Conservation (phyloP, 2,113 vertebrate genomes). For the Lycocorax pyrrhopterus region DNA sequence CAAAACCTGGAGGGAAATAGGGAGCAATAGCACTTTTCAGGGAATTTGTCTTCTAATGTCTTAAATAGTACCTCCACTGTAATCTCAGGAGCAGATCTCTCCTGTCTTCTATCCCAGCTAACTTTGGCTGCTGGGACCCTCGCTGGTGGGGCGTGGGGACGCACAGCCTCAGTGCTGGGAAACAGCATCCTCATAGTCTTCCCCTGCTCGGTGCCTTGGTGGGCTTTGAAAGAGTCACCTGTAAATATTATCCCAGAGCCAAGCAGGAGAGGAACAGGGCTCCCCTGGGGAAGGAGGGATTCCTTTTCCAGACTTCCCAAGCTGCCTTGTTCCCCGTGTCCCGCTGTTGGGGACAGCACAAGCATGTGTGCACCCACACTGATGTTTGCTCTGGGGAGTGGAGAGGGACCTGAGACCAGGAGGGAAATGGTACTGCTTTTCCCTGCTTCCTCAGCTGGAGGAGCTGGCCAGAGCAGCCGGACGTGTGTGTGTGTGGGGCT, state of each 20-base stretch:
- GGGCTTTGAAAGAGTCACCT: background rate
- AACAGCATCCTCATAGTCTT: background rate
- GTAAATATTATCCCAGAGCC: background rate
- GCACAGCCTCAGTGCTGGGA: background rate
- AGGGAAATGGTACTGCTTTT: background rate
- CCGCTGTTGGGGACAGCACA: accelerated
- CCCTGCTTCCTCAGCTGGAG: background rate
- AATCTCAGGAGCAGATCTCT: background rate
- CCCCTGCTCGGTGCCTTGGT: accelerated
- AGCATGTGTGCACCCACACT: accelerated
- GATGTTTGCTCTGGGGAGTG: background rate
- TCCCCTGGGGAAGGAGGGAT: background rate
- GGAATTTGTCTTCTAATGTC: background rate
- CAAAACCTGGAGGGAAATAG: background rate
- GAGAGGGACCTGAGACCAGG: background rate
- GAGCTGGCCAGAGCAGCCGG: background rate
- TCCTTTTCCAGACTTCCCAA: background rate
- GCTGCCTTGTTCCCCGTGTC: accelerated
- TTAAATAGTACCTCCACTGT: background rate
- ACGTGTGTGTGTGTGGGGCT: background rate
- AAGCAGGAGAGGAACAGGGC: background rate
- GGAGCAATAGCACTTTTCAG: background rate
- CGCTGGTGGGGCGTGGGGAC: background rate
- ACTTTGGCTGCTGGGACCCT: no score
- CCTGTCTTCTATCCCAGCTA: background rate